A percentile compares a stretch with the other conserved stretches of the same genome.
phyloP scores from a whole-genome alignment of 2,113 vertebrate species.

The Macquaria australasica region DNA sequence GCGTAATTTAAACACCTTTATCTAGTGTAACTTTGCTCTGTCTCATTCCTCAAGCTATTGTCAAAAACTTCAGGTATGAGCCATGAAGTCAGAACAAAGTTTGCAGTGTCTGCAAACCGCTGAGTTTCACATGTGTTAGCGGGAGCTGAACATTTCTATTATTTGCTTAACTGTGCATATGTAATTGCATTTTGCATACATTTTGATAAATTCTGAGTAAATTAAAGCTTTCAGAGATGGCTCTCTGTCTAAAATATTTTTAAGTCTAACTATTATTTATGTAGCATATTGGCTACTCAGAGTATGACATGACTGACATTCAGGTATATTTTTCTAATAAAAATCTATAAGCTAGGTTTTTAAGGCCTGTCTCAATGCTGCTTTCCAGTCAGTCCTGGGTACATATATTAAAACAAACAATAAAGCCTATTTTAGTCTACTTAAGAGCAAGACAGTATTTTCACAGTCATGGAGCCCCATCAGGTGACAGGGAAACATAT shows the following conservation, averaged over 20 bases:
- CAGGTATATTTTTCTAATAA: not conserved
- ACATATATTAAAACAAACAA: not conserved
- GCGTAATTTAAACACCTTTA: slow-evolving; percentile 1
- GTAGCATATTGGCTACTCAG: no score
- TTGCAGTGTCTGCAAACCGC: slow-evolving; percentile 8
- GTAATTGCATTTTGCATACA: not conserved
- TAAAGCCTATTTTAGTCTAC: not conserved
- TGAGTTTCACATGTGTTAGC: not conserved
- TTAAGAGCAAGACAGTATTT: not conserved
- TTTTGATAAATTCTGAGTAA: not conserved
- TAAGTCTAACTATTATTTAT: not conserved
- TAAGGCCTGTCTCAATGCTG: not conserved
- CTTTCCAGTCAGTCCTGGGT: not conserved
- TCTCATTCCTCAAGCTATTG: slow-evolving; percentile 1
- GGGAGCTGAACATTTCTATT: not conserved
- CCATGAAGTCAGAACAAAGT: slow-evolving; percentile 5
- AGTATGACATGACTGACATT: not conserved
- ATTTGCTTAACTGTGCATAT: not conserved
- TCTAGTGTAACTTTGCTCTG: not conserved
- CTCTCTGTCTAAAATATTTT: not conserved
- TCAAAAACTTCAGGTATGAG: not conserved
- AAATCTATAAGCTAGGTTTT: not conserved
- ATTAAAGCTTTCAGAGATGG: not conserved
- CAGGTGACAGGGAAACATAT: not conserved
- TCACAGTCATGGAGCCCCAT: not conserved